Base-by-base conservation (phyloP, 2,888 invertebrate genomes). In the Lacanobia wlatinum region DNA sequence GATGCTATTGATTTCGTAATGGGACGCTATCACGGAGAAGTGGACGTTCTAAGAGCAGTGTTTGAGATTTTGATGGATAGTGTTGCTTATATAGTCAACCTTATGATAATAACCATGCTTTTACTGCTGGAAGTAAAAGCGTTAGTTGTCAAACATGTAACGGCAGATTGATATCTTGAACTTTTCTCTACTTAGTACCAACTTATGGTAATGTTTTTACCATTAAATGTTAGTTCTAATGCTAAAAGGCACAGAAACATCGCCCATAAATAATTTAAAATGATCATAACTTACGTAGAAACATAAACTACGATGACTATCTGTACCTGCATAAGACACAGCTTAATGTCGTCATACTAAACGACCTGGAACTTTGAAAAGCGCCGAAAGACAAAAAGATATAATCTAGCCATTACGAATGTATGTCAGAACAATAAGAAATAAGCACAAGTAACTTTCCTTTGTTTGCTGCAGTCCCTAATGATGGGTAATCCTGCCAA, bases 401-500 rank as follows among this genome's bases (percentile, higher is more conserved):
- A 76, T 72, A 68, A 85, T 85, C 79, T 83, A 70, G 34, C 70
- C 82, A 86, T 86, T 85, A 85, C 73, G 28, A 67, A 80, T 72
- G 75, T 73, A 78, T 81, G 75, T 65, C 60, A 73, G 70, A 63
- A 72, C 64, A 76, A 78, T 76, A 84, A 70, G 48, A 34, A 82
- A 82, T 70, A 65, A 82, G 73, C 73, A 77, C 76, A 73, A 58
- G 69, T 67, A 53, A 87, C 81, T 81, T 70, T 82, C 88, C 87
- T 90, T 93, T 92, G 91, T 92, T 88, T 88, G 85, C 46, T 66
- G 78, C 84, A 80, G 59, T 40, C 78, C 87, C 87, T 87, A 90
- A 91, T 87, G 84, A 88, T 73, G 71, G 74, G 86, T 92, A 92
- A 92, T 92, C 91, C 90, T 76, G 73, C 86, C 90, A 89, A 91